Base-by-base conservation (phyloP, 2,113 vertebrate species). In the Eurypyga helias region DNA sequence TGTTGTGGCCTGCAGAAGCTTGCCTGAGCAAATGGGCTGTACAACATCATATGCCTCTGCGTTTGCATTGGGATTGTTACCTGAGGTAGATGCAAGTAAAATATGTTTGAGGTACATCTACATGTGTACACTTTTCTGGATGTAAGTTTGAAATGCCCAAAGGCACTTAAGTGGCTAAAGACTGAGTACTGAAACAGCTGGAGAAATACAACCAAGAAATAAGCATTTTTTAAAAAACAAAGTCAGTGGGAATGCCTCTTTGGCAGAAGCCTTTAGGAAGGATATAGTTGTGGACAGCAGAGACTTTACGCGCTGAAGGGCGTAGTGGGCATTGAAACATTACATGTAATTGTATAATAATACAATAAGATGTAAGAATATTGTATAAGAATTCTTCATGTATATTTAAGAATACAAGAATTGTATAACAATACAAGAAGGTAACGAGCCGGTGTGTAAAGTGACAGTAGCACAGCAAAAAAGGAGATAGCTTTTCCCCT, bases 301-400 rank as follows among this genome's bases (percentile, higher is more conserved):
- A 64, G 41, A 33, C 21, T 85, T 66, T 18, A 58, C 24, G 19
- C 1, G 0, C 31, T 69, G 12, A 65, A 67, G 70, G 82, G 34
- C 0, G 0, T 25, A 61, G 57, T 4, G 9, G 41, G 19, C 1
- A 2, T 57, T 65, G 51, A 80, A 76, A 64, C 15, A 60, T 9
- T 75, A n/a, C 5, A 12, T 62, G 15, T 48, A 55, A 66, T 75
- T 82, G 46, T 84, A 41, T 41, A 41, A 41, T 41, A 41, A 41
- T 41, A 41, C 41, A 41, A 41, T 41, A 41, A 41, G 41, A 12
- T 41, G 12, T 41, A 12, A 41, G 41, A 41, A 41, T 41, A 41
- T 41, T 41, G 41, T 41, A 12, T 41, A 41, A 41, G 41, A 41
- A 41, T 41, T 41, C 41, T 41, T 41, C 41, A 10, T 41, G 41